These are phyloP conservation scores for Drepana arcuata DNA, from an alignment of 1,140 invertebrate genomes.

Conservation along the genomic window DNA sequence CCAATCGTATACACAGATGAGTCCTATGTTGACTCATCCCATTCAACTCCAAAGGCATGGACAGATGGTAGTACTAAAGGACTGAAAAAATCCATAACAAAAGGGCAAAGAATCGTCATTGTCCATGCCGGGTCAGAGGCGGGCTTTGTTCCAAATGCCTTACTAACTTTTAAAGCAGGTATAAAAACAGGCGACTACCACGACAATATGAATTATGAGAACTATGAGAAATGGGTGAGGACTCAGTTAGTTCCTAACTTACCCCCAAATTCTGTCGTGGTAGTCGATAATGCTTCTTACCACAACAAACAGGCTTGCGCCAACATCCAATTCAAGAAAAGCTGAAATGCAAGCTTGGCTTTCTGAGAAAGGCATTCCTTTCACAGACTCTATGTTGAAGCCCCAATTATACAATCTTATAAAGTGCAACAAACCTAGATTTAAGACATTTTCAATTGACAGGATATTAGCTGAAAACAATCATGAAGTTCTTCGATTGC, in stretches of 20 bases:
- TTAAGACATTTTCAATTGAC: neutral
- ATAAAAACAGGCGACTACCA: slow-evolving; percentile 15
- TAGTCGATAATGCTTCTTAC: slow-evolving; percentile 10
- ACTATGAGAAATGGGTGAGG: slow-evolving; percentile 19
- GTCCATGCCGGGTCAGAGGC: slow-evolving; percentile 3
- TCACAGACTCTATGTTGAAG: neutral
- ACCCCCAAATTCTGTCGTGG: slow-evolving; percentile 5
- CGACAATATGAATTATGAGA: slow-evolving; percentile 21
- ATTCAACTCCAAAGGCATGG: slow-evolving; percentile 1
- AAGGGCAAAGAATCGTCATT: slow-evolving; percentile 5
- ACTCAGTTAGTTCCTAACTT: slow-evolving; percentile 9
- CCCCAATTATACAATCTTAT: neutral
- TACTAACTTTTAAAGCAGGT: slow-evolving; percentile 11
- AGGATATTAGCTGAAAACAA: neutral
- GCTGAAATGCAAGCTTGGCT: neutral
- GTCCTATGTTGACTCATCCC: slow-evolving; percentile 2
- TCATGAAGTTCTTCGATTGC: neutral
- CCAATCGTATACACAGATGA: slow-evolving; percentile 9
- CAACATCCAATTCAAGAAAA: slow-evolving; percentile 6
- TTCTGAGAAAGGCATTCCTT: neutral
- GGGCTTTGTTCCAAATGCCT: slow-evolving; percentile 10
- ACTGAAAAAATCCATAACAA: neutral
- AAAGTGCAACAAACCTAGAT: neutral
- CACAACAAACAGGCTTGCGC: slow-evolving; percentile 4
- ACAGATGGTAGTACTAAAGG: neutral